Evolutionary conservation across 1,140 invertebrate genomes (phyloP).

Genomic region (Macrobrachium rosenbergii): DNA sequence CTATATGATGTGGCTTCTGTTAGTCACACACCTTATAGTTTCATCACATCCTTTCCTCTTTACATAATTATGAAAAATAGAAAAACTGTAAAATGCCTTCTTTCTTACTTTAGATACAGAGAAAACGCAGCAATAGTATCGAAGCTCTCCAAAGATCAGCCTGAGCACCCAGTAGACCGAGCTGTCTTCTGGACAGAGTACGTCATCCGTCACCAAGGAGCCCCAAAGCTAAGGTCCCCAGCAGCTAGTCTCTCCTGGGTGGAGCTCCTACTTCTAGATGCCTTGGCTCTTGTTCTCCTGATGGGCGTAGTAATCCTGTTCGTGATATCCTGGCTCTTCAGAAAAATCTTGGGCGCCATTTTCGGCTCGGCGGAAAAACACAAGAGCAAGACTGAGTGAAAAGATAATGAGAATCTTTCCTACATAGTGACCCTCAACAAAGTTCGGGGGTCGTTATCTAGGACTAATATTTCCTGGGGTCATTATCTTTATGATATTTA

Average conservation of each 20-base stretch:
- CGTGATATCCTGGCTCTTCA: not conserved
- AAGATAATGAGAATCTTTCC: too few relatives aligned
- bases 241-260: slow-evolving; percentile 41
- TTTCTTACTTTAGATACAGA: not conserved
- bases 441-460: too few relatives aligned
- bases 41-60: not conserved
- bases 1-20: too few relatives aligned
- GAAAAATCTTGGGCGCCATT: not conserved
- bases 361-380: not conserved
- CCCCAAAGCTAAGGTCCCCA: slow-evolving; percentile 71
- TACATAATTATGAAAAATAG: not conserved
- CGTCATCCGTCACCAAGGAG: slow-evolving; percentile 73
- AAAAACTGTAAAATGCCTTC: not conserved
- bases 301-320: not conserved
- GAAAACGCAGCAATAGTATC: not conserved
- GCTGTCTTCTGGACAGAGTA: slow-evolving; percentile 74
- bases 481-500: too few relatives aligned
- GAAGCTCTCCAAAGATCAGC: slow-evolving; percentile 16
- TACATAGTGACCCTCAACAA: too few relatives aligned
- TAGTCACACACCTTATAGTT: not conserved
- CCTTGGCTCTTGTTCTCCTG: not conserved
- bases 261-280: slow-evolving; percentile 26
- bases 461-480: too few relatives aligned
- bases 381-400: too few relatives aligned
- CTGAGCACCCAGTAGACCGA: slow-evolving; percentile 24